Base-by-base conservation (phyloP, 2,113 vertebrate genomes). In the Dicentrarchus labrax region DNA sequence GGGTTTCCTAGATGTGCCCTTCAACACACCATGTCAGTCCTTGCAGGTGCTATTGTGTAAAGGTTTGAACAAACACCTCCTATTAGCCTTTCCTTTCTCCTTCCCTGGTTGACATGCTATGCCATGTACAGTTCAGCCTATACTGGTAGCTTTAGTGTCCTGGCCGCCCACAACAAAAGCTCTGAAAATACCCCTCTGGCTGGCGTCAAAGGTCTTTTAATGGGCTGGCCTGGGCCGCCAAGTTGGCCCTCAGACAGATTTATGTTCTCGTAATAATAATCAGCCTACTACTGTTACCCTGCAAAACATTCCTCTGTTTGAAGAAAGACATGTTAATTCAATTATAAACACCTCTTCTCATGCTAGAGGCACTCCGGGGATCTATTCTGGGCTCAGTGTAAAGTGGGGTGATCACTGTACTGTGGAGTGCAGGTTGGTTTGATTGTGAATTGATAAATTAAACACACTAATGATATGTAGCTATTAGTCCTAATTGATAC, bases 201-300 rank as follows among this genome's bases (percentile, higher is more conserved):
- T 94, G 93, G 91, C 87, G 87, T 94, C 93, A 89, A 86, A 84
- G 48, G 75, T 88, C 88, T 91, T 93, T 91, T 91, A 92, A 93
- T 70, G 76, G 87, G 51, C 85, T 76, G 48, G 71, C 74, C 77
- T 61, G 77, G 67, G 72, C 69, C 19, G 85, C 84, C 84, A 74
- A 91, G 89, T 72, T 83, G 88, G 82, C 88, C 86, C 78, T 71
- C 78, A 73, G 92, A 89, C 88, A 93, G 93, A 94, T 94, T 94
- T 93, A 95, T 89, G 93, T 78, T 69, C 90, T 87, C 71, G 66
- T 94, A 94, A 92, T 91, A 95, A 94, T 94, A 91, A 94, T 93
- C 88, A 91, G 89, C 86, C 85, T 90, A 92, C 93, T 94, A 91
- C 86, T 89, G 90, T 93, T 95, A 93, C 93, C 87, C 89, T 71